Conservation (phyloP, 2,797 vertebrate species). For the Aythya fuligula region DNA sequence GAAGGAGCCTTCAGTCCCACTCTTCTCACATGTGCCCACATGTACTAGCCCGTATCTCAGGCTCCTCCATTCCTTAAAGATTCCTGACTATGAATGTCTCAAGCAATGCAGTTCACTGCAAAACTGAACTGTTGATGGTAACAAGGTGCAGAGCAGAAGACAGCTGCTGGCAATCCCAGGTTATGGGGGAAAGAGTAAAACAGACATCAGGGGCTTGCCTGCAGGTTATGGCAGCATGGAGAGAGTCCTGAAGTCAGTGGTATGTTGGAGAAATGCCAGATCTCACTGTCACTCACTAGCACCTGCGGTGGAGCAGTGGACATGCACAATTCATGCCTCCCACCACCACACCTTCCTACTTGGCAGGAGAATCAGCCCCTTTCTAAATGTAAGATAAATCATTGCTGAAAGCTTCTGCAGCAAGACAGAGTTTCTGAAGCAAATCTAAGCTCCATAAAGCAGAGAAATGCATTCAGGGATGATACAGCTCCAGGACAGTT, state of each 20-base stretch:
- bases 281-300: background rate
- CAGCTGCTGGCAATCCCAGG: background rate
- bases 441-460: background rate
- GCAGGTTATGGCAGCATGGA: background rate
- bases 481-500: background rate
- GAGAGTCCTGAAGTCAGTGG: background rate
- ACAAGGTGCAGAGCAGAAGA: background rate
- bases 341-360: background rate
- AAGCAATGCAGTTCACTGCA: background rate
- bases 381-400: background rate
- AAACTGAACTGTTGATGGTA: background rate
- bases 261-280: background rate
- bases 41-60: background rate
- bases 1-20: background rate
- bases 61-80: background rate
- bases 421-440: background rate
- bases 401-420: background rate
- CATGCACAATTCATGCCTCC: background rate
- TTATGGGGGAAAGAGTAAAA: background rate
- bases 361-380: background rate
- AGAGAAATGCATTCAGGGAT: background rate
- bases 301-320: background rate
- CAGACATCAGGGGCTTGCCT: background rate
- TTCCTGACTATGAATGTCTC: background rate
- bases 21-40: background rate